These are phyloP conservation scores for Rhynchotus rufescens DNA, from an alignment of 2,797 vertebrate species.

Conservation along the genomic window DNA sequence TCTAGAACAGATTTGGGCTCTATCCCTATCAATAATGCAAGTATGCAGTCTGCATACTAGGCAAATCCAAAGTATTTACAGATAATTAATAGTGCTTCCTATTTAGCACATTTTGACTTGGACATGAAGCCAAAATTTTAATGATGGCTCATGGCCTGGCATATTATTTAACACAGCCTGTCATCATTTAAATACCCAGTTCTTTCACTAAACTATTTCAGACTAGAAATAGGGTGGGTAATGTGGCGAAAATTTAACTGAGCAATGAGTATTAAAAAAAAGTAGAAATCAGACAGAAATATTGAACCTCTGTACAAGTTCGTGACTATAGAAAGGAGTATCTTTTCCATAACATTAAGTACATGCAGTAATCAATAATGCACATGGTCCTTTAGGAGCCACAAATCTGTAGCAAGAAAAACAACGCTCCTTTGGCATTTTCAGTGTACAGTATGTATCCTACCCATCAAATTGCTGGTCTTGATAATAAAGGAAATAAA, in stretches of 20 bases:
- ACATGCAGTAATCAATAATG: neutral
- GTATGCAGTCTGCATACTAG: neutral
- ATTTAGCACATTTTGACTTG: slow-evolving; percentile 11
- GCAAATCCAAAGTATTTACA: slow-evolving; percentile 8
- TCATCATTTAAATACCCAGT: neutral
- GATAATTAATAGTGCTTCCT: slow-evolving; percentile 12
- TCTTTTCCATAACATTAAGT: neutral
- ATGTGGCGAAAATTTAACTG: neutral
- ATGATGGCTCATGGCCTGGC: neutral
- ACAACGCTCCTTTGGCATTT: neutral
- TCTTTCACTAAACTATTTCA: slow-evolving; percentile 19
- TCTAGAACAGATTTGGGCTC: neutral
- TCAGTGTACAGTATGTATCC: neutral
- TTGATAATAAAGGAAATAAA: neutral
- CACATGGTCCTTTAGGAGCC: neutral
- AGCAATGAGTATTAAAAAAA: neutral
- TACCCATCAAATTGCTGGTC: neutral
- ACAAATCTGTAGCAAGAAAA: neutral
- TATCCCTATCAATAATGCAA: neutral
- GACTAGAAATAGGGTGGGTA: neutral
- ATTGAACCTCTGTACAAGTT: neutral
- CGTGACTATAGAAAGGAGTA: neutral
- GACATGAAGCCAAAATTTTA: neutral
- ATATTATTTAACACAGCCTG: slow-evolving; percentile 10
- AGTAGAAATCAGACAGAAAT: neutral